Conservation (phyloP, 2,797 vertebrate species). For the Chaetophractus vellerosus region DNA sequence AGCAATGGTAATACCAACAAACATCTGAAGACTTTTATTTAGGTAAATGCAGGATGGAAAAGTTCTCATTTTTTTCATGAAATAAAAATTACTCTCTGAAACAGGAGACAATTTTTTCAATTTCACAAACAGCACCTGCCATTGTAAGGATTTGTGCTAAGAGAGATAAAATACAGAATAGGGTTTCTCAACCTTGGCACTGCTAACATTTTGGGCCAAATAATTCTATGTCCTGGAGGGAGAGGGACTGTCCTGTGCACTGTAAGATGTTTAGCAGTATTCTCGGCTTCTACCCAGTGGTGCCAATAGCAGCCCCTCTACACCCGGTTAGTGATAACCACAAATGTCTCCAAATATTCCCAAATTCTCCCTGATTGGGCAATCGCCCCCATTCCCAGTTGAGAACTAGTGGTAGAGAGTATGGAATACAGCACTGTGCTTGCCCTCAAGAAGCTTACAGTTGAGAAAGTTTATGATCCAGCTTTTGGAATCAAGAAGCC, state of each 20-base stretch:
- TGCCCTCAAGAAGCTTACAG: not conserved
- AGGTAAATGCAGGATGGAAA: not conserved
- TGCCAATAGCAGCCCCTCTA: not conserved
- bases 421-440: not conserved
- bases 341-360: not conserved
- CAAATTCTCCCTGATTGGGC: not conserved
- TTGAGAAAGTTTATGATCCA: not conserved
- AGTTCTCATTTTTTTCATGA: not conserved
- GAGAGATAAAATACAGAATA: not conserved
- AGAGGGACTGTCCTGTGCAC: not conserved
- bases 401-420: not conserved
- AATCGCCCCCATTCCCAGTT: not conserved
- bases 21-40: not conserved
- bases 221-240: not conserved
- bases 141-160: not conserved
- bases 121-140: not conserved
- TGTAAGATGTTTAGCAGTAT: not conserved
- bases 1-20: not conserved
- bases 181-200: not conserved
- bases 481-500: not conserved
- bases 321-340: not conserved
- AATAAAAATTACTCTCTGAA: conserved; percentile 18
- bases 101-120: not conserved
- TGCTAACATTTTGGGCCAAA: not conserved
- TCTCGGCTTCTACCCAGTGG: not conserved